Conservation (phyloP, 2,113 vertebrate species). For the Python bivittatus region DNA sequence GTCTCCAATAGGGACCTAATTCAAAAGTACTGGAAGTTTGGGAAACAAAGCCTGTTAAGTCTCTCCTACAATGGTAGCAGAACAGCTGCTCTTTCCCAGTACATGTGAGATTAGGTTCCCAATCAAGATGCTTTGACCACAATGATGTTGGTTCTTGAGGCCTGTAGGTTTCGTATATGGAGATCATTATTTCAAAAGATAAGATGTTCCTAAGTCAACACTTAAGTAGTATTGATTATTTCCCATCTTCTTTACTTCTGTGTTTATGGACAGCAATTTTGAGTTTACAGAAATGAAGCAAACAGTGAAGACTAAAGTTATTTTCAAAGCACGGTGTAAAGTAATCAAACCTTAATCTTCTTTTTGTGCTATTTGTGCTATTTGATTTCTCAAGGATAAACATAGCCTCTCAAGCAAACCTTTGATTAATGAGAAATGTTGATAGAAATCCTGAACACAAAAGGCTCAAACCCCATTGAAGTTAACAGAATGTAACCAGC, state of each 20-base stretch:
- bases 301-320: constrained; percentile 5
- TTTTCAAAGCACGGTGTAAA: constrained; percentile 7
- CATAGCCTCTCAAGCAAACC: not conserved
- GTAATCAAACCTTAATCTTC: constrained; percentile 17
- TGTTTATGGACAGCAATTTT: constrained; percentile 31
- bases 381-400: constrained; percentile 2
- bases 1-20: not conserved
- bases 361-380: constrained; percentile 15
- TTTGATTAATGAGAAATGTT: not conserved
- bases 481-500: not conserved
- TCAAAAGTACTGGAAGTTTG: not conserved
- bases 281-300: not conserved
- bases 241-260: not conserved
- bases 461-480: not conserved
- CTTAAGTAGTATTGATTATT: not conserved
- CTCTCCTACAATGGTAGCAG: not conserved
- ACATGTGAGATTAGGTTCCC: not conserved
- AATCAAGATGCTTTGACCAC: not conserved
- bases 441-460: not conserved
- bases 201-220: not conserved
- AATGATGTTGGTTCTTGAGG: not conserved
- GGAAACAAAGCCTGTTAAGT: not conserved
- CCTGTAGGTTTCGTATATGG: not conserved
- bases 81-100: not conserved
- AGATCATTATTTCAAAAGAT: not conserved